Evolutionary conservation across 2,888 invertebrate species (phyloP), one percentile per base, ranked within the genome.

Genomic region (Stramonita haemastoma): DNA sequence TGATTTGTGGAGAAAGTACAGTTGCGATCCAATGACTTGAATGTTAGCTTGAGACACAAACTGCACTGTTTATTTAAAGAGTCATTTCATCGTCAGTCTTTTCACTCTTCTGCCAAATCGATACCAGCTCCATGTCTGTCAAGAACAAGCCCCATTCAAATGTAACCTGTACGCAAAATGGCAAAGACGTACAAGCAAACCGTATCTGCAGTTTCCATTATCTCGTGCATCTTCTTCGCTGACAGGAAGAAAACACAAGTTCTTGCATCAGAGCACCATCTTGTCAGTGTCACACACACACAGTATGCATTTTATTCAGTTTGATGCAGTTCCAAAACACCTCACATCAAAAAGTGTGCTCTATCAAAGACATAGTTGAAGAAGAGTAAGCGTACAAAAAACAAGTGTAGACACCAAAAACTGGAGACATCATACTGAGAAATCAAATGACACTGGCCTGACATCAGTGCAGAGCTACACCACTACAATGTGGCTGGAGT

Each of bases 231-330:
- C 36, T 81, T 36, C 34, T 77, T 8, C 29, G 32, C 29, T 77
- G 8, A 77, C 32, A 15, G 0, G 13, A 32, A 32, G 26, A 81
- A n/a, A 81, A 6, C 81, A 81, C 77, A 70, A 70, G 77, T 29
- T 77, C 77, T 77, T 77, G 77, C 29, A 77, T 77, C 77, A 77
- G 32, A 83, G 81, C 81, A 83, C 81, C 81, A 83, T 46, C 81
- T 83, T 36, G 19, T 46, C 36, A 26, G 26, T 46, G 81, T 26
- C 26, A 83, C 81, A 46, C 26, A 83, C 81, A 46, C 19, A 26
- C 8, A 26, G 81, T 26, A 46, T 46, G 81, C 81, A 46, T 26
- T 83, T 83, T 46, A 46, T 46, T 79, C 77, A 32, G 77, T 32
- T 79, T 79, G 32, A 79, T 19, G 32, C 17, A 34, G 15, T 32